Evolutionary conservation across 2,888 invertebrate genomes (phyloP), one percentile per base, ranked within the genome.

Genomic region (Chymomyza fuscimana): DNA sequence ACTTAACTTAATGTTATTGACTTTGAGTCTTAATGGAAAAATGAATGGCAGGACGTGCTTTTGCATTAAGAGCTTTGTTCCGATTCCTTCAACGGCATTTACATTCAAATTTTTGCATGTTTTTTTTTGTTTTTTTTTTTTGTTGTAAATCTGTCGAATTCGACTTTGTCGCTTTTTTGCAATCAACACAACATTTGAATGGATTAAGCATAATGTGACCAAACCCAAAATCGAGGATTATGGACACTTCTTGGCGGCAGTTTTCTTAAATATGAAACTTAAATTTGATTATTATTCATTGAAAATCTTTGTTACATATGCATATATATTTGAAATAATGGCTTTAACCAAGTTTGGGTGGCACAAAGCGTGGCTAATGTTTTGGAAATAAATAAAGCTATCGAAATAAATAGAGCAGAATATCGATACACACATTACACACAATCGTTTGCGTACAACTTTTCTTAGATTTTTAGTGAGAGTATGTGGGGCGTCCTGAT

Each of bases 1-100:
- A 76, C 73, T 80, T 80, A 72, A 73, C 67, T 76, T 80, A 72
- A 74, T 76, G 76, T 80, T 80, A 62, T 78, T 80, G 74, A 76
- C 76, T 76, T 71, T 71, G 60, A 63, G 67, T 78, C 69, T 69
- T 80, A 74, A 80, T 76, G 74, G 68, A 71, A 79, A 71, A 76
- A 79, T 73, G 72, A 79, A 71, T 78, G 78, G 71, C 72, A 67
- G 78, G 66, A 76, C 74, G 76, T 76, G 76, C 68, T 69, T 66
- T 56, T 68, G 74, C 80, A 78, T 78, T 76, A 72, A 76, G 58
- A 67, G 80, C 63, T 65, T 78, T 77, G 69, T 76, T 72, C 69
- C 70, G 73, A 78, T 73, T 74, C 72, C 64, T 62, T 69, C 64
- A 70, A 72, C 69, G 73, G 68, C 73, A 69, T 74, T 76, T 69